Evolutionary conservation across 2,113 vertebrate species (phyloP), one percentile per base, ranked within the genome.

Genomic region (Aegithalos caudatus): DNA sequence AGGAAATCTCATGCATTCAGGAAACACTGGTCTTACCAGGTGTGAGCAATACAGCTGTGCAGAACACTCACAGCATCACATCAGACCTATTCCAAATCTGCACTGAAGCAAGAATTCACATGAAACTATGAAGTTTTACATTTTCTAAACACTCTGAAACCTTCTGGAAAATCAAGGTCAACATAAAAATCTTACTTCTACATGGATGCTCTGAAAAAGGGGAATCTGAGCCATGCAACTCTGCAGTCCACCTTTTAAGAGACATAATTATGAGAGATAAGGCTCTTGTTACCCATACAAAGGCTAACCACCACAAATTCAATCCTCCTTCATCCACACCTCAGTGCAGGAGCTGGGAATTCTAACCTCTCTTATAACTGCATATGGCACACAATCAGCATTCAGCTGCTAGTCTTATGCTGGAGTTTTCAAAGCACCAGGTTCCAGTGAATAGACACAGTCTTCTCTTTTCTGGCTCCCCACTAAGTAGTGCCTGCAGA

Each of bases 381-480:
- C 7, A 8, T 7, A 54, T 3, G 1, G 40, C 45, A 27, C 66
- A 74, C 48, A 69, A 10, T 61, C 73, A 47, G 14, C 31, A 38
- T 50, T 78, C 38, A 60, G 56, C 42, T 92, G 45, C 40, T 48
- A 53, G 61, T 69, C 87, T 87, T 85, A 38, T 37, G 27, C 70
- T 40, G 58, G 77, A 79, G 20, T 77, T 82, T 88, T 77, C 81
- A 88, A 94, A 82, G 53, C 0, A 11, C 50, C 45, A 54, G 45
- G 61, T 66, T 88, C 79, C 66, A 62, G 58, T 85, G 87, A 94
- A 91, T 91, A 66, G 79, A 45, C 60, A 71, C 6, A 90, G 66
- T 86, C 70, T 92, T 87, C 73, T 95, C 57, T 70, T 25, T 85
- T 69, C 91, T 82, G 92, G 38, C 90, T 95, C 66, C 74, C 94